These are phyloP conservation scores for Otis tarda DNA, from an alignment of 2,113 vertebrate species.

Conservation along the genomic window DNA sequence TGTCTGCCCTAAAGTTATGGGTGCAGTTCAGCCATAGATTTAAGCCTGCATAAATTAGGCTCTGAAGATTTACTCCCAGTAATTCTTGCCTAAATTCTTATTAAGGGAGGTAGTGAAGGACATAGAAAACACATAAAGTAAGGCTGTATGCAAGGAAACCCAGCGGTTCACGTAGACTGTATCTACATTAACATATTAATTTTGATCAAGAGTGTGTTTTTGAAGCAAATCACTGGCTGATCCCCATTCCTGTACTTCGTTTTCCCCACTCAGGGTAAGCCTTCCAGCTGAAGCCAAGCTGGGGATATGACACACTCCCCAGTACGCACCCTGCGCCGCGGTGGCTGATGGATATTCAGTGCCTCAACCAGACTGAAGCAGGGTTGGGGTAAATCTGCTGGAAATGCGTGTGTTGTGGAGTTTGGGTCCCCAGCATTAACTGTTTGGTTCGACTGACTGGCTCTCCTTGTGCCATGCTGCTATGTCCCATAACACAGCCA, in stretches of 20 bases:
- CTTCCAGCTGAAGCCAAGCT: background rate
- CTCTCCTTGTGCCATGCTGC: rapidly evolving
- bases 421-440: background rate
- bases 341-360: background rate
- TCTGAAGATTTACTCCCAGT: background rate
- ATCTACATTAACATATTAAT: background rate
- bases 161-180: background rate
- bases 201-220: background rate
- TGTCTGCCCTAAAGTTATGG: background rate
- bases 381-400: background rate
- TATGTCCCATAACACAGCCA: background rate
- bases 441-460: rapidly evolving
- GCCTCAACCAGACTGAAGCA: background rate
- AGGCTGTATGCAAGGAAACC: background rate
- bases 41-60: background rate
- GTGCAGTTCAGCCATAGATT: background rate
- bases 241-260: background rate
- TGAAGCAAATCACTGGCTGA: background rate
- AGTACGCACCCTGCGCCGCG: rapidly evolving
- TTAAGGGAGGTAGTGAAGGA: background rate
- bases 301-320: rapidly evolving
- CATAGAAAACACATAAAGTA: background rate
- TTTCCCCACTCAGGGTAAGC: background rate
- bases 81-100: background rate
- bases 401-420: background rate